Conservation (phyloP, 2,113 vertebrate species). For the Dermatemys mawii region DNA sequence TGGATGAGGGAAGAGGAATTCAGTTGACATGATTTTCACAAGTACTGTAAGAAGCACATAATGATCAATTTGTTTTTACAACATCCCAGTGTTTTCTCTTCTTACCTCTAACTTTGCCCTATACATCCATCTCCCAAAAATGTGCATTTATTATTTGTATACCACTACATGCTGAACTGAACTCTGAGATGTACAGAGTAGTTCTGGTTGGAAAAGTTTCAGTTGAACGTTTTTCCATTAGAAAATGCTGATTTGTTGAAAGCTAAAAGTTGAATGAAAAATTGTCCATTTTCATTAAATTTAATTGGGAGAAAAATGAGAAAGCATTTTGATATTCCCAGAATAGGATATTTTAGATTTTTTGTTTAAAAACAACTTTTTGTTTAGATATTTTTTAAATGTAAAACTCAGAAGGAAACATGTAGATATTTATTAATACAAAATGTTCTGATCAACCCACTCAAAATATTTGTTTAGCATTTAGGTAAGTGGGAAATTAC, state of each 20-base stretch:
- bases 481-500: background rate
- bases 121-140: background rate
- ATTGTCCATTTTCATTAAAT: background rate
- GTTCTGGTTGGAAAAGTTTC: background rate
- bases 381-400: background rate
- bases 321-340: background rate
- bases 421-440: background rate
- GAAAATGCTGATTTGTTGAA: background rate
- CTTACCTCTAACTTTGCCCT: background rate
- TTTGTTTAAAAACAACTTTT: background rate
- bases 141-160: background rate
- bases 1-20: background rate
- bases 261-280: background rate
- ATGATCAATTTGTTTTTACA: background rate
- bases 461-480: too few species aligned
- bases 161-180: background rate
- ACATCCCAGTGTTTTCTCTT: background rate
- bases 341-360: background rate
- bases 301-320: fast-evolving
- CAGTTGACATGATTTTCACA: background rate
- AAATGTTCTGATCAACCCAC: background rate
- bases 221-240: background rate
- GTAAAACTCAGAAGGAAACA: background rate
- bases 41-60: background rate
- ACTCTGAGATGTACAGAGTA: background rate